Evolutionary conservation across 2,888 invertebrate genomes (phyloP).

Genomic region (Sceliomorpha sp.): DNA sequence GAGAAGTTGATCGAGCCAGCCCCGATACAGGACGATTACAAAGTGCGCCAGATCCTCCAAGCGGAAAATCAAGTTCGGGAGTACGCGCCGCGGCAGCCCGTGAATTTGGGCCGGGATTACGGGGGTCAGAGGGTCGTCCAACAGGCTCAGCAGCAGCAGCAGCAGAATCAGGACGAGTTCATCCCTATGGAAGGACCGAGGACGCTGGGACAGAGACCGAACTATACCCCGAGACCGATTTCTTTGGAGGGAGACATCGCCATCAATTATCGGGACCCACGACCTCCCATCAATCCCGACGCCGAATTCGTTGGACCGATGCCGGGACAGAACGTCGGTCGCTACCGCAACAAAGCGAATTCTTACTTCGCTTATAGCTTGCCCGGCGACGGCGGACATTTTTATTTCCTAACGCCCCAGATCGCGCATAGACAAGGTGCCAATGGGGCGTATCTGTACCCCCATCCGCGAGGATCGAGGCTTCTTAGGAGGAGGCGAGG

Average conservation of each 20-base stretch:
- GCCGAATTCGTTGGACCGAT: slow-evolving; percentile 82
- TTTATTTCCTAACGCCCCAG: slow-evolving; percentile 89
- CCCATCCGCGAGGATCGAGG: slow-evolving; percentile 67
- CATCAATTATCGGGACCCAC: slow-evolving; percentile 83
- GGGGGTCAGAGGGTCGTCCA: slow-evolving; percentile 43
- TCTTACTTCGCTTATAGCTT: slow-evolving; percentile 87
- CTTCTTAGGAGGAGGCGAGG: slow-evolving; percentile 69
- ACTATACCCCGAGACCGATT: slow-evolving; percentile 59
- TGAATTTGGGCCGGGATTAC: slow-evolving; percentile 26
- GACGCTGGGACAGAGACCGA: slow-evolving; percentile 27
- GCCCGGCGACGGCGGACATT: slow-evolving; percentile 89
- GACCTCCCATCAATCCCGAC: slow-evolving; percentile 83
- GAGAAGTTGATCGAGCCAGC: slow-evolving; percentile 50
- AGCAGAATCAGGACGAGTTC: slow-evolving; percentile 61
- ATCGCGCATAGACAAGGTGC: slow-evolving; percentile 74
- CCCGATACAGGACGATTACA: slow-evolving; percentile 38
- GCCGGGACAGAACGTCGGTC: slow-evolving; percentile 52
- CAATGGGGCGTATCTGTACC: slow-evolving; percentile 65
- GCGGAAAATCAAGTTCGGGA: slow-evolving; percentile 53
- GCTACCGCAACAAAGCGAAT: slow-evolving; percentile 73
- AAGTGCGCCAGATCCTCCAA: slow-evolving; percentile 48
- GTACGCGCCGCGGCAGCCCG: slow-evolving; percentile 20
- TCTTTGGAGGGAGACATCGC: slow-evolving; percentile 81
- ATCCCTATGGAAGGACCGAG: slow-evolving; percentile 61
- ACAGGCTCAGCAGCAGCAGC: slow-evolving; percentile 51